Base-by-base conservation (phyloP, 2,113 vertebrate genomes). In the Strix uralensis region DNA sequence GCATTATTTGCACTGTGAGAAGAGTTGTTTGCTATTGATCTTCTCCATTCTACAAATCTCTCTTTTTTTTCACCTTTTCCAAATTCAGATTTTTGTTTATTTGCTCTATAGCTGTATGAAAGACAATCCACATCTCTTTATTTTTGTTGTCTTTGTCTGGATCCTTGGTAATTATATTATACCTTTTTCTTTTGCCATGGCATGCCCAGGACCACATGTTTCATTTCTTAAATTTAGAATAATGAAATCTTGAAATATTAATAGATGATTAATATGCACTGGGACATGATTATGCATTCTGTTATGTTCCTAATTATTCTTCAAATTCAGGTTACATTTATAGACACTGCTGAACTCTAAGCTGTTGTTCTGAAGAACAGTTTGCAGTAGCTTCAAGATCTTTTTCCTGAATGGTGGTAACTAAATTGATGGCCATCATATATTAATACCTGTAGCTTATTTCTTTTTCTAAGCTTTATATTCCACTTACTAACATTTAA, bases 201-300 rank as follows among this genome's bases (percentile, higher is more conserved):
- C 58, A 67, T 46, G 47, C 13, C 26, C 36, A 75, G 40, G 38
- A 25, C 10, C 20, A 36, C 38, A 54, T 66, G 7, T 5, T 47
- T 38, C 9, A n/a, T 61, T 71, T 86, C 54, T 72, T 80, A 86
- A 80, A 88, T 59, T 63, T 69, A 75, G n/a, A 94, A 69, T 80
- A 86, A 90, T 23, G 57, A 90, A 63, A 90, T 92, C 13, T 42
- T 83, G 52, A 86, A 92, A 88, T 77, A 83, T 72, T 90, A 83
- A 69, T 44, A 65, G 32, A 29, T 40, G 2, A 77, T 88, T 86
- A 87, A 87, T 66, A 61, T 49, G 65, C 23, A 61, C 12, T 65
- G 29, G 10, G 54, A 72, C n/a, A 40, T 11, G 10, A 65, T 80
- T 82, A 85, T 20, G 38, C 21, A 36, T 88, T 72, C 79, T 72